Conservation (phyloP, 2,888 invertebrate species). For the Acrobasis repandana region DNA sequence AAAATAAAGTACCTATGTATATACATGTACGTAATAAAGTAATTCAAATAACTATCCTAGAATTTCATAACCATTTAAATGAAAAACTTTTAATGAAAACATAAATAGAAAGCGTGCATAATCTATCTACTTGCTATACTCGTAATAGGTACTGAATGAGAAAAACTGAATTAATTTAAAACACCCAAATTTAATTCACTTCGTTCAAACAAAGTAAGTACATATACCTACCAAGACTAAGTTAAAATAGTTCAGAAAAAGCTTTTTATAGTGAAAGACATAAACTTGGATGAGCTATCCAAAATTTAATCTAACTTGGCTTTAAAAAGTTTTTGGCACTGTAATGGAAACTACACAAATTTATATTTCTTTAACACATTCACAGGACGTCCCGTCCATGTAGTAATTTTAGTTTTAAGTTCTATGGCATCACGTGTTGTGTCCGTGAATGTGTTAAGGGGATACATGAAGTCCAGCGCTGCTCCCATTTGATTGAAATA, state of each 20-base stretch:
- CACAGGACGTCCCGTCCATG: too few relatives aligned
- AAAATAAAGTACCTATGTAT: too few relatives aligned
- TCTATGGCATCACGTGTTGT: too few relatives aligned
- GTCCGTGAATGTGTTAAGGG: too few relatives aligned
- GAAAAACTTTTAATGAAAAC: neutral
- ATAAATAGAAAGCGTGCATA: neutral
- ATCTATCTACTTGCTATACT: neutral
- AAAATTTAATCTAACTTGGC: neutral
- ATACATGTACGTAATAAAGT: too few relatives aligned
- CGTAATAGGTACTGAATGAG: neutral
- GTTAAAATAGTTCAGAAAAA: neutral
- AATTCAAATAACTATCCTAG: too few relatives aligned
- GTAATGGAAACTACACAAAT: neutral
- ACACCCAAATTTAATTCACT: neutral
- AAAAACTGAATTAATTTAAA: neutral
- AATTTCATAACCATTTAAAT: too few relatives aligned
- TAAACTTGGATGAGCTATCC: constrained; percentile 2
- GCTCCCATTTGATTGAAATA: too few relatives aligned
- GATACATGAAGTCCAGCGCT: too few relatives aligned
- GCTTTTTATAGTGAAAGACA: neutral
- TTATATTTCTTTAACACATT: neutral
- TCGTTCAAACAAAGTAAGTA: neutral
- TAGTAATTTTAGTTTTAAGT: too few relatives aligned
- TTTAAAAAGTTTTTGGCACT: neutral
- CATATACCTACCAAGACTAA: too few relatives aligned